phyloP scores from a whole-genome alignment of 1,140 invertebrate species.

The Telenomus remus region DNA sequence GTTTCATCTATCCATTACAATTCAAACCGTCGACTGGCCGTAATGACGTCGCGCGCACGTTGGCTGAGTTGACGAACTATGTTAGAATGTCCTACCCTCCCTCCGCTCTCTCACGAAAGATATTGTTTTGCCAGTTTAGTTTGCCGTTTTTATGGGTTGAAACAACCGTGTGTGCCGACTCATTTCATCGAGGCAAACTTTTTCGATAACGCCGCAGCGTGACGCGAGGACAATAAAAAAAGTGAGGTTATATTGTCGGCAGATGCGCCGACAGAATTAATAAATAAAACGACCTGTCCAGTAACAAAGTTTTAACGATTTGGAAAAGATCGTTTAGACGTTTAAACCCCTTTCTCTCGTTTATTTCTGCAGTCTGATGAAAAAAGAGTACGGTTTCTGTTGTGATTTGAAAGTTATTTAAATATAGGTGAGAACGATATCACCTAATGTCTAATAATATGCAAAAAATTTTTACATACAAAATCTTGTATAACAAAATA shows the following conservation, averaged over 20 bases:
- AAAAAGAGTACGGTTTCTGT: conserved; percentile 9
- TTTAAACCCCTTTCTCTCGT: too few species aligned
- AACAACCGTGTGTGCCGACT: conserved; percentile 36
- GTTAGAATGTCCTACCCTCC: conserved; percentile 20
- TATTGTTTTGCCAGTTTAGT: conserved; percentile 35
- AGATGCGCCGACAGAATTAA: conserved; percentile 42
- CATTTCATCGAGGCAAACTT: conserved; percentile 48
- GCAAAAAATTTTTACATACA: too few species aligned
- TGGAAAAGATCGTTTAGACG: too few species aligned
- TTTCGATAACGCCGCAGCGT: conserved; percentile 43
- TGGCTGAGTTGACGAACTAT: conserved; percentile 38
- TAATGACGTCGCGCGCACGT: conserved; percentile 35
- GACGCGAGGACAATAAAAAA: conserved; percentile 34
- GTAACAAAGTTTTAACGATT: not conserved
- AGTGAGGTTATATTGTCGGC: conserved; percentile 20
- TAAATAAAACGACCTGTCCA: conserved; percentile 25
- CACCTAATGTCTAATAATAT: too few species aligned
- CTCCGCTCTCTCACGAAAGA: conserved; percentile 4
- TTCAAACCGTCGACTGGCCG: conserved; percentile 7
- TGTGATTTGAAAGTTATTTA: too few species aligned
- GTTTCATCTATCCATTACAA: conserved; percentile 30
- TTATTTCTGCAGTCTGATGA: not conserved
- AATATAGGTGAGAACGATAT: too few species aligned
- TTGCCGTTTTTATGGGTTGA: conserved; percentile 20
- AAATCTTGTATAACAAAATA: too few species aligned